These are phyloP conservation scores for Campopleginae sp. DNA, from an alignment of 2,888 invertebrate genomes.

Conservation along the genomic window DNA sequence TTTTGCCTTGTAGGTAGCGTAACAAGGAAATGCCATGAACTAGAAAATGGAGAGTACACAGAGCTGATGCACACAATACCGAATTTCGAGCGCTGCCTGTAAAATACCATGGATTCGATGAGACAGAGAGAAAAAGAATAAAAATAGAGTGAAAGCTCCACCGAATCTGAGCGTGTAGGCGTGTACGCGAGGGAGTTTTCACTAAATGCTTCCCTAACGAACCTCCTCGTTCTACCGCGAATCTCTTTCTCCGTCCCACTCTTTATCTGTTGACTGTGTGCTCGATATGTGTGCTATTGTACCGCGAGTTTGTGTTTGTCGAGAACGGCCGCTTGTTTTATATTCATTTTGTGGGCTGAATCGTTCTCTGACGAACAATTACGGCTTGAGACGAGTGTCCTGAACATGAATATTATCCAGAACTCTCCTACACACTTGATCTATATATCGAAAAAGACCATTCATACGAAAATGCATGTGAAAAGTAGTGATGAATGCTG, in stretches of 20 bases:
- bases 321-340: slow-evolving; percentile 52
- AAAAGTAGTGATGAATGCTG: slow-evolving; percentile 56
- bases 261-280: slow-evolving; percentile 10
- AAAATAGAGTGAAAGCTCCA: slow-evolving; percentile 52
- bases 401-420: slow-evolving; percentile 39
- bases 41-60: slow-evolving; percentile 43
- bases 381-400: slow-evolving; percentile 48
- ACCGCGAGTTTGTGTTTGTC: slow-evolving; percentile 11
- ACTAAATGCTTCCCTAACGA: slow-evolving; percentile 65
- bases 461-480: slow-evolving; percentile 31
- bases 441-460: slow-evolving; percentile 13
- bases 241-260: slow-evolving; percentile 37
- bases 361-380: slow-evolving; percentile 60
- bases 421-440: slow-evolving; percentile 4
- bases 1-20: slow-evolving; percentile 56
- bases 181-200: slow-evolving; percentile 54
- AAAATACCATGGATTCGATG: slow-evolving; percentile 19
- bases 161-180: slow-evolving; percentile 46
- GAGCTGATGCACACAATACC: slow-evolving; percentile 58
- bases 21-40: slow-evolving; percentile 58
- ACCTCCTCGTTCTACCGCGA: slow-evolving; percentile 52
- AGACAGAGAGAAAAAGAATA: slow-evolving; percentile 42
- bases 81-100: slow-evolving; percentile 41
- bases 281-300: slow-evolving; percentile 26
- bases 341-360: slow-evolving; percentile 38